phyloP scores from a whole-genome alignment of 2,113 vertebrate species.

The Recurvirostra avosetta region DNA sequence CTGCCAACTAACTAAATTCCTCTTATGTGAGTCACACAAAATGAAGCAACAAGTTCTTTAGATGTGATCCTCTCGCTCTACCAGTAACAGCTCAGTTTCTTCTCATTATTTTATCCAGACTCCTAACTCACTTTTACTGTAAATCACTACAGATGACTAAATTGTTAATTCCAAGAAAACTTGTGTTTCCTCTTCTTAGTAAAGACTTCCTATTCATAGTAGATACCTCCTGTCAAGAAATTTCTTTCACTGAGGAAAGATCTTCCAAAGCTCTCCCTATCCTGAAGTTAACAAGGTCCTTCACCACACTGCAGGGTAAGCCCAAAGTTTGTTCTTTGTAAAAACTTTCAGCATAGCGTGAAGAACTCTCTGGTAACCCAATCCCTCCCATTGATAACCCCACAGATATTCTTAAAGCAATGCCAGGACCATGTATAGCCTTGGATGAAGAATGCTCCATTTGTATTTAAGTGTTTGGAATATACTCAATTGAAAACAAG shows the following conservation, averaged over 20 bases:
- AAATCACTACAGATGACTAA: not conserved
- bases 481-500: not conserved
- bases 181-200: not conserved
- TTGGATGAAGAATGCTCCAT: not conserved
- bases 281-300: not conserved
- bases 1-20: not conserved
- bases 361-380: not conserved
- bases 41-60: not conserved
- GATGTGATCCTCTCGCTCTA: not conserved
- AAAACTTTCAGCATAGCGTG: not conserved
- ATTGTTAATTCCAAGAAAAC: not conserved
- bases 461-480: not conserved
- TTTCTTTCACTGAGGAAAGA: not conserved
- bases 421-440: not conserved
- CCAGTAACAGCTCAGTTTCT: not conserved
- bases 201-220: not conserved
- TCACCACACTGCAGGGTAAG: not conserved
- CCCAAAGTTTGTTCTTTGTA: not conserved
- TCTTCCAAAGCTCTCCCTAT: not conserved
- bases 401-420: not conserved
- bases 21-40: not conserved
- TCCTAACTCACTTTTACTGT: not conserved
- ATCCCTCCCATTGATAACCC: not conserved
- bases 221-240: not conserved
- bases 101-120: not conserved